Conservation (phyloP, 2,888 invertebrate genomes). For the Dromius quadrimaculatus region DNA sequence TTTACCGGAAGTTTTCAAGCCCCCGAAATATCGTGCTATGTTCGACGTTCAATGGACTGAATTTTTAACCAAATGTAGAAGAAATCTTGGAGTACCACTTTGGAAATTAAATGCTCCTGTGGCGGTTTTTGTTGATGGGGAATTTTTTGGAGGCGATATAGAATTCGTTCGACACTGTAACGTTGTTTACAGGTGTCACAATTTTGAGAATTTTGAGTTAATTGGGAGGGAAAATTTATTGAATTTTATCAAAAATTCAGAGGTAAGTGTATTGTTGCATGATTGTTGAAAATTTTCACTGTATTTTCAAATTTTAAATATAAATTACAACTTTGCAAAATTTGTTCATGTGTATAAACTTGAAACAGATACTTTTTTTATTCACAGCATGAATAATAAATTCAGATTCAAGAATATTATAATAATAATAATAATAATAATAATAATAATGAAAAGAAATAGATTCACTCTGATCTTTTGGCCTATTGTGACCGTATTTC, state of each 20-base stretch:
- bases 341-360: too few relatives aligned
- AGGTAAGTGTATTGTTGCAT: conserved; percentile 4
- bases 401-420: too few relatives aligned
- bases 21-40: conserved; percentile 62
- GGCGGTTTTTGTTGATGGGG: conserved; percentile 68
- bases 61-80: conserved; percentile 60
- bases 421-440: too few relatives aligned
- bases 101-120: conserved; percentile 68
- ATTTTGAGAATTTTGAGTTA: conserved; percentile 67
- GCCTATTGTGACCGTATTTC: too few relatives aligned
- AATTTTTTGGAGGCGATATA: conserved; percentile 69
- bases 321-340: too few relatives aligned
- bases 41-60: conserved; percentile 63
- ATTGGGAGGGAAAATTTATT: conserved; percentile 66
- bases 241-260: neutral
- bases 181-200: conserved; percentile 66
- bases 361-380: too few relatives aligned
- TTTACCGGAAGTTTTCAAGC: conserved; percentile 60
- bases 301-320: too few relatives aligned
- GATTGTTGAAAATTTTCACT: too few relatives aligned
- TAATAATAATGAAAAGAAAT: too few relatives aligned
- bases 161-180: conserved; percentile 67
- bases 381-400: too few relatives aligned
- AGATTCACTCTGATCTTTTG: too few relatives aligned
- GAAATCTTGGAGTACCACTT: conserved; percentile 66